phyloP scores from a whole-genome alignment of 1,140 invertebrate species.

The Oedothorax gibbosus region DNA sequence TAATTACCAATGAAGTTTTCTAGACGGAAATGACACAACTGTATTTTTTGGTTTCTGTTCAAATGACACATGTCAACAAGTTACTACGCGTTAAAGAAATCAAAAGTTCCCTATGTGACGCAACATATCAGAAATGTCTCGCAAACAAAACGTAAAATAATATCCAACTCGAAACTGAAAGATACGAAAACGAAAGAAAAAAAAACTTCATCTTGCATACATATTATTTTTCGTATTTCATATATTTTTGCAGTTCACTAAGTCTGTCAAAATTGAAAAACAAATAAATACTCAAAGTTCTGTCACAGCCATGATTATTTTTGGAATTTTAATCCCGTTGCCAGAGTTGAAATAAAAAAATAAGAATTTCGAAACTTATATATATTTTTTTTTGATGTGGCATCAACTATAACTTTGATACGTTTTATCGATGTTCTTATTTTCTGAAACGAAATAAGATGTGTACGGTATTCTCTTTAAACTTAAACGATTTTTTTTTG shows the following conservation, averaged over 20 bases:
- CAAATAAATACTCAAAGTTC: conserved; percentile 6
- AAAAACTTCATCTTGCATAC: not conserved
- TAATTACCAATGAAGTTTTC: too few relatives aligned
- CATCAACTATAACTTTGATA: conserved; percentile 39
- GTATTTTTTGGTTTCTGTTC: too few relatives aligned
- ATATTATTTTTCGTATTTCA: not conserved
- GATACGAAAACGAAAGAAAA: conserved; percentile 7
- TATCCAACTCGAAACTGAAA: conserved; percentile 21
- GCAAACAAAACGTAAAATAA: conserved; percentile 7
- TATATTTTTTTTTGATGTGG: conserved; percentile 23
- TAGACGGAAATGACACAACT: too few relatives aligned
- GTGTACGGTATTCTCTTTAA: too few relatives aligned
- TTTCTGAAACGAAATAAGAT: not conserved
- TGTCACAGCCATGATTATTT: conserved; percentile 36
- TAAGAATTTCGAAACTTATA: conserved; percentile 3
- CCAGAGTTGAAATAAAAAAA: not conserved
- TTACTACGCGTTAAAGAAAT: too few relatives aligned
- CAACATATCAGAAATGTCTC: too few relatives aligned
- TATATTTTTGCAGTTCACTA: not conserved
- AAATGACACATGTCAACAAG: too few relatives aligned
- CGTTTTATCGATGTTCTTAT: conserved; percentile 44
- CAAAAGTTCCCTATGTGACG: too few relatives aligned
- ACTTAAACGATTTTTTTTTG: not conserved
- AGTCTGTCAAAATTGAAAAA: conserved; percentile 7
- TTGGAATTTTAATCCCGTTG: conserved; percentile 27